phyloP scores from a whole-genome alignment of 2,888 invertebrate genomes.

The Nemurella pictetii region DNA sequence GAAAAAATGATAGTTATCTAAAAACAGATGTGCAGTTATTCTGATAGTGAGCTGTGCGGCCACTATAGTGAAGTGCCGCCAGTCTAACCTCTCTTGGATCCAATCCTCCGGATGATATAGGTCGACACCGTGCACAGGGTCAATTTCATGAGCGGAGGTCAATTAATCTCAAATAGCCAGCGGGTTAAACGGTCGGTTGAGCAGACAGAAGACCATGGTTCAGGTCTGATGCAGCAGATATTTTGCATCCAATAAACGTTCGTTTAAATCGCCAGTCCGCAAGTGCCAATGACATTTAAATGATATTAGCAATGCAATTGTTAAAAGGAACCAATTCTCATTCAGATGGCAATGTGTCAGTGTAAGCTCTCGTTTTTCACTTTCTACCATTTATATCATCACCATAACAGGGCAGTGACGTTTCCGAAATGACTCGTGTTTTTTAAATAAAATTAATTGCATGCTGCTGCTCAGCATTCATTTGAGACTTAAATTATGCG shows the following conservation, averaged over 20 bases:
- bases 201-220: not conserved
- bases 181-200: not conserved
- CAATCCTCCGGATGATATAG: not conserved
- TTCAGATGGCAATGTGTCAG: not conserved
- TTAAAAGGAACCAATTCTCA: not conserved
- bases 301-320: not conserved
- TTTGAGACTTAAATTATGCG: not conserved
- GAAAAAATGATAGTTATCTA: not conserved
- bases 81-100: not conserved
- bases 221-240: not conserved
- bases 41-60: not conserved
- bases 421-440: not conserved
- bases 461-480: not conserved
- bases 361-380: not conserved
- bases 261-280: not conserved
- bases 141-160: not conserved
- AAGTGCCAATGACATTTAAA: not conserved
- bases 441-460: not conserved
- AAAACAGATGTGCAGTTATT: not conserved
- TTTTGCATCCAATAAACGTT: not conserved
- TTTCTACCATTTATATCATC: not conserved
- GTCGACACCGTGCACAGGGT: not conserved
- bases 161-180: not conserved
- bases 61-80: not conserved
- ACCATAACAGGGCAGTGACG: not conserved